These are phyloP conservation scores for Dryas iulia DNA, from an alignment of 1,140 invertebrate genomes.

Conservation along the genomic window DNA sequence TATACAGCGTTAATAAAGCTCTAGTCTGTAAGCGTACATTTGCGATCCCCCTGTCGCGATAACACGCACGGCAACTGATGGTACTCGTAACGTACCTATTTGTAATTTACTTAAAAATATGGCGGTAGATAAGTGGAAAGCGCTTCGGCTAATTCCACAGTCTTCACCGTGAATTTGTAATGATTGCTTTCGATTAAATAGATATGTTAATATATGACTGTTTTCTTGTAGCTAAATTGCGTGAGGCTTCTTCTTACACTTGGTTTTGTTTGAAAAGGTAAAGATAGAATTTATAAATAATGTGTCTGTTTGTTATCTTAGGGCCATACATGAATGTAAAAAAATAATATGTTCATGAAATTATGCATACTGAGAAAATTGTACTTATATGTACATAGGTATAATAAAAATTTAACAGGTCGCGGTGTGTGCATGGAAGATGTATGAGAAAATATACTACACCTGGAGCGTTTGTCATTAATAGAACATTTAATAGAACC, in stretches of 20 bases:
- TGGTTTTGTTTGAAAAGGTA: not conserved
- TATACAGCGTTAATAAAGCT: conserved; percentile 3
- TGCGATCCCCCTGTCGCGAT: conserved; percentile 69
- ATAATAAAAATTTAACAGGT: no score
- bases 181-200: conserved; percentile 27
- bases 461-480: no score
- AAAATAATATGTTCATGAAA: no score
- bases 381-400: no score
- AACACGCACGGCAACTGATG: conserved; percentile 72
- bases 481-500: no score
- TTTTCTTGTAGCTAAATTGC: not conserved
- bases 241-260: not conserved
- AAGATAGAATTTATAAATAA: not conserved
- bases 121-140: conserved; percentile 60
- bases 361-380: no score
- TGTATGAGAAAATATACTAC: no score
- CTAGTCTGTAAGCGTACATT: conserved; percentile 51
- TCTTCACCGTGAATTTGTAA: conserved; percentile 32
- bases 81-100: conserved; percentile 65
- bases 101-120: conserved; percentile 79
- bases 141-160: conserved; percentile 51
- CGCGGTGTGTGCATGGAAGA: no score
- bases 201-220: conserved; percentile 1
- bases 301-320: not conserved
- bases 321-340: no score